Conservation (phyloP, 2,888 invertebrate species). For the Cataglyphis altisquamis region DNA sequence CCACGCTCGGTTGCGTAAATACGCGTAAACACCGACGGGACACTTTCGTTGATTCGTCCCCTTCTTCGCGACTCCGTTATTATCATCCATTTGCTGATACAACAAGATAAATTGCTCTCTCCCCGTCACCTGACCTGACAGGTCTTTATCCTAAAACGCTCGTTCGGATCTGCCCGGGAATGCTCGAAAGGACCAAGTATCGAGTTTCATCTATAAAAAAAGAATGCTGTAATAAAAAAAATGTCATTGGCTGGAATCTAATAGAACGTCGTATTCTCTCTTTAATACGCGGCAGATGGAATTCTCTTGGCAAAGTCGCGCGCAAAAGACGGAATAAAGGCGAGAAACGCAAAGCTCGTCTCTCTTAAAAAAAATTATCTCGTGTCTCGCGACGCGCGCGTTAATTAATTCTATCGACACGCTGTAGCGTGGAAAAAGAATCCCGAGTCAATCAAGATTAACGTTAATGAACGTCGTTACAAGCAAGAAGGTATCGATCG, state of each 20-base stretch:
- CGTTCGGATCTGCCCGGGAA: constrained; percentile 20
- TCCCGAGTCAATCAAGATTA: constrained; percentile 9
- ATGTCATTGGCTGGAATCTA: neutral
- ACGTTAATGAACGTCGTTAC: constrained; percentile 3
- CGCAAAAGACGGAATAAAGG: neutral
- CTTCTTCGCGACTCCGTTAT: constrained; percentile 62
- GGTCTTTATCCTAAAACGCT: constrained; percentile 55
- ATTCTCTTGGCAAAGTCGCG: constrained; percentile 7
- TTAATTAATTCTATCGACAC: constrained; percentile 3
- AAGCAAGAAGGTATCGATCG: neutral
- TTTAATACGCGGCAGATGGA: constrained; percentile 18
- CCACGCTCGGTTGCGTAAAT: constrained; percentile 7
- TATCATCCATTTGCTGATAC: constrained; percentile 79
- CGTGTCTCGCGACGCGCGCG: neutral
- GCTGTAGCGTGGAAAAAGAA: neutral
- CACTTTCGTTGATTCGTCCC: constrained; percentile 57
- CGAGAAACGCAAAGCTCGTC: neutral
- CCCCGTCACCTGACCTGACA: constrained; percentile 59
- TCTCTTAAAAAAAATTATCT: neutral
- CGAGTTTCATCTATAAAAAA: neutral
- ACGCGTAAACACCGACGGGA: constrained; percentile 24
- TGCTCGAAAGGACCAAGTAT: neutral
- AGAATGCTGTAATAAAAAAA: constrained; percentile 5
- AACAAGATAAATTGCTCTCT: constrained; percentile 78
- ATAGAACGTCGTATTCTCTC: neutral